A percentile compares a stretch with the other conserved stretches of the same genome.
Conservation (phyloP, 2,888 invertebrate genomes). For the Tetheella fluctuosa region DNA sequence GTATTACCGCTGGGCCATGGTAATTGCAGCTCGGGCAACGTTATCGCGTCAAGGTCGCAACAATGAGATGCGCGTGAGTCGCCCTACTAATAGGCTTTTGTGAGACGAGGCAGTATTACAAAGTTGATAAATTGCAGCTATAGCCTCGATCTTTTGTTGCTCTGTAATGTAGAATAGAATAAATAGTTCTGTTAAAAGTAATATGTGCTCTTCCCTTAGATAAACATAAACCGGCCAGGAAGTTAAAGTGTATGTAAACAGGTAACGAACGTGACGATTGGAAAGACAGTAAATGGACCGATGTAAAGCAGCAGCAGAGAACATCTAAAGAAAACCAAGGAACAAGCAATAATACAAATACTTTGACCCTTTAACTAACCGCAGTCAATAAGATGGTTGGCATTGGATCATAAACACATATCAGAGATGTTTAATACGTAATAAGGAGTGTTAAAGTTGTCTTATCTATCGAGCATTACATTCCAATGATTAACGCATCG, state of each 20-base stretch:
- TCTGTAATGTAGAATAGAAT: background rate
- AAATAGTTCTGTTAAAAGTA: background rate
- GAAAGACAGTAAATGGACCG: background rate
- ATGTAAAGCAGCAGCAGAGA: background rate
- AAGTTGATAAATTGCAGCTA: slow-evolving; percentile 11
- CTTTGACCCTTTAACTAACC: background rate
- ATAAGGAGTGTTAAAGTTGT: background rate
- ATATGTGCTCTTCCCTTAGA: background rate
- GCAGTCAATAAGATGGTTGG: background rate
- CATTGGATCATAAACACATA: background rate
- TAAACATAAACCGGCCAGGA: background rate
- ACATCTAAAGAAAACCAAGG: background rate
- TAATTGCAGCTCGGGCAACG: slow-evolving; percentile 33
- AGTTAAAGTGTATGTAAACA: slow-evolving; percentile 5
- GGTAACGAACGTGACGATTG: slow-evolving; percentile 1
- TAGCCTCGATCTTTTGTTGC: background rate
- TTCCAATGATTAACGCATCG: background rate
- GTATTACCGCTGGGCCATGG: slow-evolving; percentile 32
- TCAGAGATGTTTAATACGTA: background rate
- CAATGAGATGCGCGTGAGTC: slow-evolving; percentile 40
- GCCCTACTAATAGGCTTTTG: slow-evolving; percentile 26
- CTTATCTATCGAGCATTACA: background rate
- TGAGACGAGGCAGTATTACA: slow-evolving; percentile 26
- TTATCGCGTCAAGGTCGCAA: slow-evolving; percentile 55
- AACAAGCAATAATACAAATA: background rate